A percentile compares a stretch with the other conserved stretches of the same genome.
Evolutionary conservation across 2,113 vertebrate genomes (phyloP).

Genomic region (Dissostichus mawsoni): DNA sequence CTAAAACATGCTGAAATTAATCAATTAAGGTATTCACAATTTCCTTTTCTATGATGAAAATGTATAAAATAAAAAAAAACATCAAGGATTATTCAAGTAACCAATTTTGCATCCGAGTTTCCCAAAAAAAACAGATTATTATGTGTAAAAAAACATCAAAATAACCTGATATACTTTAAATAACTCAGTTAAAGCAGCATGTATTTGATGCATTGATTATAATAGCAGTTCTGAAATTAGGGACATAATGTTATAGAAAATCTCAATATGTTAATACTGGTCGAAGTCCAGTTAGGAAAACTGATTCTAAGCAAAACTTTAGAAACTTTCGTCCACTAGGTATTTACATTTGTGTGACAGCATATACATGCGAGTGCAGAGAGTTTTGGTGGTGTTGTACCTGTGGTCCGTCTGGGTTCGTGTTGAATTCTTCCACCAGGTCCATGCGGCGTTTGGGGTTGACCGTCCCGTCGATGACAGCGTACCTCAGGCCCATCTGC

Average conservation of each 20-base stretch:
- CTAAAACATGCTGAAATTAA: too few species aligned
- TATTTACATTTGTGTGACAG: too few species aligned
- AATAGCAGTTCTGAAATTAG: too few species aligned
- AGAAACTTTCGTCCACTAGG: too few species aligned
- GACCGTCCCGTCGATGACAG: conserved; percentile 90
- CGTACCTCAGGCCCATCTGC: conserved; percentile 81
- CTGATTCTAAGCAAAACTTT: background rate
- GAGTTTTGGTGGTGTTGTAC: conserved; percentile 64
- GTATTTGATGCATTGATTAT: too few species aligned
- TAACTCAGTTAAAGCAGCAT: too few species aligned
- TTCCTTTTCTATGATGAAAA: background rate
- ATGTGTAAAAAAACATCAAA: too few species aligned
- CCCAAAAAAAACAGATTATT: too few species aligned
- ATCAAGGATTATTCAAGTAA: background rate
- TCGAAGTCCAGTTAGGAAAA: background rate
- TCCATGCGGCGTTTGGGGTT: conserved; percentile 94
- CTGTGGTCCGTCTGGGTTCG: conserved; percentile 87
- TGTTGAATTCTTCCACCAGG: conserved; percentile 95
- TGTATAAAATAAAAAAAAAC: background rate
- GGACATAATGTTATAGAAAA: too few species aligned
- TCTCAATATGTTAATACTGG: background rate
- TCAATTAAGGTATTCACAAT: background rate
- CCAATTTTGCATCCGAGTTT: background rate
- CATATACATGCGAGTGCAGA: background rate
- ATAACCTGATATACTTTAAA: too few species aligned